Evolutionary conservation across 2,797 vertebrate genomes (phyloP).

Genomic region (Pelodytes ibericus): DNA sequence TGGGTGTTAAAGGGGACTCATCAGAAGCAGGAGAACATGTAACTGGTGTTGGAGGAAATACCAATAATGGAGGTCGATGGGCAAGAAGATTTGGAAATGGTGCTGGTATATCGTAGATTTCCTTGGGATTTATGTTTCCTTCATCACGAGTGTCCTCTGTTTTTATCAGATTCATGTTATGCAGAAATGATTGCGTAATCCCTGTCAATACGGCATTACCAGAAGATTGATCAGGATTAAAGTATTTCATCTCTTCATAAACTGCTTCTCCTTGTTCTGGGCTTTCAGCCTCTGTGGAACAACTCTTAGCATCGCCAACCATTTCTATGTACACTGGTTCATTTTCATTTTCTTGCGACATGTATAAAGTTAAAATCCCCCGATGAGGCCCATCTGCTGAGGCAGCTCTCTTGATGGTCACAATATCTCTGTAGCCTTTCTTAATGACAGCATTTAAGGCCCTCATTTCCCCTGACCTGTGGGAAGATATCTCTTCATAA

Average conservation of each 20-base stretch:
- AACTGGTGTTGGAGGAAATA: conserved; percentile 91
- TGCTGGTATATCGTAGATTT: conserved; percentile 87
- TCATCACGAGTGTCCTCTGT: conserved; percentile 60
- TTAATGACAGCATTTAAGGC: conserved; percentile 70
- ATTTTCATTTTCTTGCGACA: conserved; percentile 75
- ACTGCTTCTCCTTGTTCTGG: conserved; percentile 88
- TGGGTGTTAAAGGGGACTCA: conserved; percentile 92
- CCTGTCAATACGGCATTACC: conserved; percentile 65
- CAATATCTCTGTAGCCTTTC: conserved; percentile 69
- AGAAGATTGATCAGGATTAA: conserved; percentile 74
- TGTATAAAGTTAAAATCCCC: conserved; percentile 69
- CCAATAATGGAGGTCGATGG: conserved; percentile 92
- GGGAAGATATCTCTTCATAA: conserved; percentile 88
- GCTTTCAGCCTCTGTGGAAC: conserved; percentile 75
- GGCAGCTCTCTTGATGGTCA: conserved; percentile 72
- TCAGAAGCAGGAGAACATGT: conserved; percentile 95
- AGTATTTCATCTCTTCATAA: conserved; percentile 98
- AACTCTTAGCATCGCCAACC: conserved; percentile 79
- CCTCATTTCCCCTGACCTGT: conserved; percentile 79
- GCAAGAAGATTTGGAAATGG: conserved; percentile 95
- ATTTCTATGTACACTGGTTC: conserved; percentile 94
- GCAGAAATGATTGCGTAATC: conserved; percentile 69
- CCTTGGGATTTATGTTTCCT: conserved; percentile 66
- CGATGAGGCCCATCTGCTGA: conserved; percentile 76
- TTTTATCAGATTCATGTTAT: conserved; percentile 68